Evolutionary conservation across 2,113 vertebrate genomes (phyloP).

Genomic region (Globicephala melas): DNA sequence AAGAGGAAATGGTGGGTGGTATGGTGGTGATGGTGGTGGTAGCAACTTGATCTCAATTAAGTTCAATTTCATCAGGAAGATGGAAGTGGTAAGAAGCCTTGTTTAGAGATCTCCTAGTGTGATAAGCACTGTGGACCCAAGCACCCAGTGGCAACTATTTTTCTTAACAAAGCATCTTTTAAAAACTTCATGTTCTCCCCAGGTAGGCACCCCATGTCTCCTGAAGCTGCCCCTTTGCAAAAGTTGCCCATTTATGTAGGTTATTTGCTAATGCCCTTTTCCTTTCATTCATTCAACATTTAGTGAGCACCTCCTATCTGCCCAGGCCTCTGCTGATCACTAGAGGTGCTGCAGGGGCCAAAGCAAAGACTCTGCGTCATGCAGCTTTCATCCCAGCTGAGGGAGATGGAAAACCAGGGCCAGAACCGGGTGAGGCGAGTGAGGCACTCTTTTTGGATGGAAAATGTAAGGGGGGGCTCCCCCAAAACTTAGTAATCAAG

Average conservation of each 20-base stretch:
- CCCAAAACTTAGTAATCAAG: not conserved
- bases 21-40: not conserved
- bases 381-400: not conserved
- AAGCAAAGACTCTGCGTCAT: rapidly evolving
- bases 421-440: too few relatives aligned
- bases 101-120: not conserved
- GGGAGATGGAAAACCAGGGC: not conserved
- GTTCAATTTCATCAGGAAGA: not conserved
- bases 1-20: constrained; percentile 47
- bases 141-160: not conserved
- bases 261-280: not conserved
- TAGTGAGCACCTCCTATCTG: not conserved
- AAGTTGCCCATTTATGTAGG: not conserved
- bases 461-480: not conserved
- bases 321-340: not conserved
- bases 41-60: constrained; percentile 24
- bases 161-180: not conserved
- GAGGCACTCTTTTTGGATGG: not conserved
- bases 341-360: not conserved
- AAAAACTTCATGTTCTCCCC: not conserved
- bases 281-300: not conserved
- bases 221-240: not conserved
- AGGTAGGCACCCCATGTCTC: not conserved
- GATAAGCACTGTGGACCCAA: not conserved
- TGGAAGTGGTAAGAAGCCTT: not conserved